These are phyloP conservation scores for Bombus cullumanus DNA, from an alignment of 1,140 invertebrate genomes.

Conservation along the genomic window DNA sequence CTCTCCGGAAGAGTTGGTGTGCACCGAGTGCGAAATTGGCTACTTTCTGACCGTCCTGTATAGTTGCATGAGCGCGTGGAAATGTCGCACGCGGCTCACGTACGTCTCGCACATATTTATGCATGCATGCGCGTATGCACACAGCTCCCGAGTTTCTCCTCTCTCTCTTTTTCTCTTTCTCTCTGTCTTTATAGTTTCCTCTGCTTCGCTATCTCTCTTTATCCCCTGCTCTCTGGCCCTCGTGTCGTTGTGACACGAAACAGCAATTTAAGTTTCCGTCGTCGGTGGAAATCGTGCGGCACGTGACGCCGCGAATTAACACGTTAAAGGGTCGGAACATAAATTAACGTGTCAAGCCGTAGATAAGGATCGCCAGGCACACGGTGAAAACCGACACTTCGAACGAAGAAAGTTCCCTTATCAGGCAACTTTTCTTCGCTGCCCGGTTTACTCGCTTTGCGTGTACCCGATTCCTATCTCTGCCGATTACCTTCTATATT, in stretches of 20 bases:
- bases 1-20: slow-evolving; percentile 21
- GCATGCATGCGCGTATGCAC: slow-evolving; percentile 39
- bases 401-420: slow-evolving; percentile 43
- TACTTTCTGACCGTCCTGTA: slow-evolving; percentile 21
- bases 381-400: slow-evolving; percentile 34
- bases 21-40: slow-evolving; percentile 37
- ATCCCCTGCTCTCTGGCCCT: too few species aligned
- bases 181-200: too few species aligned
- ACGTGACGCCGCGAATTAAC: slow-evolving; percentile 78
- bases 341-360: slow-evolving; percentile 73
- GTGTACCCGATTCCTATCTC: slow-evolving; percentile 25
- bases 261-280: slow-evolving; percentile 79
- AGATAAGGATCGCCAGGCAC: slow-evolving; percentile 54
- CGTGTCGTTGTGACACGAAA: slow-evolving; percentile 70
- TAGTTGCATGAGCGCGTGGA: background rate
- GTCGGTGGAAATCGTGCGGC: slow-evolving; percentile 62
- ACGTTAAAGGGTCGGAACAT: slow-evolving; percentile 67
- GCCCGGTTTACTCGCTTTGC: background rate
- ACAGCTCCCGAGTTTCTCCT: background rate
- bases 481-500: slow-evolving; percentile 14
- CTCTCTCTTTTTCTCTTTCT: too few species aligned
- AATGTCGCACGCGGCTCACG: slow-evolving; percentile 43
- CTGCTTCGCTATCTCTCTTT: background rate
- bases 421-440: slow-evolving; percentile 14
- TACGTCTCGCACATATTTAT: slow-evolving; percentile 43